These are phyloP conservation scores for Aplodontia rufa DNA, from an alignment of 2,113 vertebrate genomes.

Conservation along the genomic window DNA sequence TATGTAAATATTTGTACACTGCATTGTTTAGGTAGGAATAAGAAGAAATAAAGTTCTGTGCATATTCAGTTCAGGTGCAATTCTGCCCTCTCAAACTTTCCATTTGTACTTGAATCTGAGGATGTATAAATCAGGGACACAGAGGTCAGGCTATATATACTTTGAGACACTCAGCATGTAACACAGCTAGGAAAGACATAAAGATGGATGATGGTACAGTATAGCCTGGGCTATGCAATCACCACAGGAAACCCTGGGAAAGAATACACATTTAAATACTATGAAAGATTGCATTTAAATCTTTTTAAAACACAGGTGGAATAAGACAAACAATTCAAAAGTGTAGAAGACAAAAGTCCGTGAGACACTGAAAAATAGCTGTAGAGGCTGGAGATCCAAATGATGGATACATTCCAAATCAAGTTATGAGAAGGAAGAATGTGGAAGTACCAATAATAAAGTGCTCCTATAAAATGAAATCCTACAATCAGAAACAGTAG, in stretches of 20 bases:
- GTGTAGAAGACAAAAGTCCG: not conserved
- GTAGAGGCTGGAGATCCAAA: not conserved
- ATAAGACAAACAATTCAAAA: not conserved
- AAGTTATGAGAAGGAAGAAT: not conserved
- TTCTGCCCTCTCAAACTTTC: not conserved
- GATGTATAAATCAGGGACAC: not conserved
- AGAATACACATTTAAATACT: not conserved
- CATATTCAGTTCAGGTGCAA: not conserved
- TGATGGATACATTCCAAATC: not conserved
- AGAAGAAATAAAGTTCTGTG: not conserved
- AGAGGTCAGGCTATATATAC: not conserved
- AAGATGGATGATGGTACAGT: not conserved
- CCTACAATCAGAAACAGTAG: not conserved
- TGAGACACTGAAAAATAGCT: not conserved
- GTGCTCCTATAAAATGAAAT: not conserved
- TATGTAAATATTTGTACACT: not conserved
- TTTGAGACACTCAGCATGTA: not conserved
- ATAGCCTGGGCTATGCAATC: not conserved
- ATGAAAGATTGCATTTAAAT: not conserved
- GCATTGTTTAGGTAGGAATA: not conserved
- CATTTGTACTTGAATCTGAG: not conserved
- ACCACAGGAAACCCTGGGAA: not conserved
- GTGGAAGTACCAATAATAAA: not conserved
- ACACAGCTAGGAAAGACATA: not conserved
- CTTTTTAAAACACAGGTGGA: not conserved